Evolutionary conservation across 2,113 vertebrate genomes (phyloP).

Genomic region (Petaurus breviceps): DNA sequence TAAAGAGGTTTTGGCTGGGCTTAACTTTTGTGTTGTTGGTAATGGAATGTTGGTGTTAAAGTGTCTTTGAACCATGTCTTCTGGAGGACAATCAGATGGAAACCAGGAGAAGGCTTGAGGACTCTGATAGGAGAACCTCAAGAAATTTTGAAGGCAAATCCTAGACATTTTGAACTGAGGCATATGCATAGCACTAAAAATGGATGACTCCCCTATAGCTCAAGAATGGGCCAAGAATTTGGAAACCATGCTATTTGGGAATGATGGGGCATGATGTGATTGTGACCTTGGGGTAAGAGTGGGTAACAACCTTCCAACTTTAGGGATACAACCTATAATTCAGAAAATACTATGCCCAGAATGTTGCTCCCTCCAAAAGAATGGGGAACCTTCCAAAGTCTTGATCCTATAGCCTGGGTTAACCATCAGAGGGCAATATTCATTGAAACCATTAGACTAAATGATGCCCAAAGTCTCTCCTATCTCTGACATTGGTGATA

Average conservation of each 20-base stretch:
- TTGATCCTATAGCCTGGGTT: background rate
- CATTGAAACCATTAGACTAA: background rate
- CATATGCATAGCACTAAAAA: accelerated
- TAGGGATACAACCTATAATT: background rate
- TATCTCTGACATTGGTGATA: background rate
- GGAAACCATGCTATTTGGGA: accelerated
- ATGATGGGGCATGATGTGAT: background rate
- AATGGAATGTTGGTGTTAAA: background rate
- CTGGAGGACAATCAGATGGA: conserved; percentile 63
- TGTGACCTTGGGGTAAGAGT: background rate
- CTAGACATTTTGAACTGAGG: background rate
- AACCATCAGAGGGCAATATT: background rate
- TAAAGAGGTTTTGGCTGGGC: conserved; percentile 48
- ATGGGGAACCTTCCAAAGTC: background rate
- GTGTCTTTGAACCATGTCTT: conserved; percentile 7
- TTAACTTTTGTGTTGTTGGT: background rate
- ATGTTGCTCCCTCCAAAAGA: background rate
- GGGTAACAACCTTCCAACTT: background rate
- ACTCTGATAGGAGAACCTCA: background rate
- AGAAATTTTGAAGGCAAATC: background rate
- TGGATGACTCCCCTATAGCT: accelerated
- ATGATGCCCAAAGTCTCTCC: background rate
- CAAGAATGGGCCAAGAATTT: too few species aligned
- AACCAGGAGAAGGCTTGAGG: background rate
- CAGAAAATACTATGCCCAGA: background rate